Conservation (phyloP, 2,888 invertebrate genomes). For the Conchocele bisecta region DNA sequence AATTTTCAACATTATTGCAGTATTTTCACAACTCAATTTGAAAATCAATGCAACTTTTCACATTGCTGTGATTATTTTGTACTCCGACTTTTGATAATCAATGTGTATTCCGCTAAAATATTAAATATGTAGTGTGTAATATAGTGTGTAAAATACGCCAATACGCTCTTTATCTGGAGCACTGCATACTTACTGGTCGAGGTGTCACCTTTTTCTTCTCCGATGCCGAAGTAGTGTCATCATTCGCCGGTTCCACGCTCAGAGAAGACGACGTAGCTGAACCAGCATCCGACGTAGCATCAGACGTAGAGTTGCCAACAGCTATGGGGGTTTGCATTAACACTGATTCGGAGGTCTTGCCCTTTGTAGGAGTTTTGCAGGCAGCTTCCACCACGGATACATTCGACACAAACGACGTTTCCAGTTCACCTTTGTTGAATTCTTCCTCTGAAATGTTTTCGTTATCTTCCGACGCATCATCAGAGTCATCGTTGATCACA, state of each 20-base stretch:
- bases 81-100: too few species aligned
- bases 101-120: too few species aligned
- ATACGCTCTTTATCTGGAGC: too few species aligned
- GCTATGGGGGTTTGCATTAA: constrained; percentile 31
- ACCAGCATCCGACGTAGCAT: background rate
- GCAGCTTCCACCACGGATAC: constrained; percentile 59
- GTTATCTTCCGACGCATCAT: constrained; percentile 1
- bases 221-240: constrained; percentile 49
- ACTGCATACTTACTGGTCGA: constrained; percentile 42
- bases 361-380: constrained; percentile 53
- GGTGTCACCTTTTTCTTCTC: constrained; percentile 28
- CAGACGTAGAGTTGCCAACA: background rate
- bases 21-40: too few species aligned
- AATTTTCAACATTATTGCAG: too few species aligned
- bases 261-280: constrained; percentile 16
- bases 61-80: too few species aligned
- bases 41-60: too few species aligned
- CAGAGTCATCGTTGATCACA: background rate
- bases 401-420: constrained; percentile 47
- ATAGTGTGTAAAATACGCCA: too few species aligned
- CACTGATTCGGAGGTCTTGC: constrained; percentile 21
- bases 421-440: constrained; percentile 20
- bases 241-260: constrained; percentile 39
- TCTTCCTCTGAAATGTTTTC: constrained; percentile 23
- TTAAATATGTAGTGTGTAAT: too few species aligned